Base-by-base conservation (phyloP, 2,888 invertebrate genomes). In the Dolichomitus sp. region DNA sequence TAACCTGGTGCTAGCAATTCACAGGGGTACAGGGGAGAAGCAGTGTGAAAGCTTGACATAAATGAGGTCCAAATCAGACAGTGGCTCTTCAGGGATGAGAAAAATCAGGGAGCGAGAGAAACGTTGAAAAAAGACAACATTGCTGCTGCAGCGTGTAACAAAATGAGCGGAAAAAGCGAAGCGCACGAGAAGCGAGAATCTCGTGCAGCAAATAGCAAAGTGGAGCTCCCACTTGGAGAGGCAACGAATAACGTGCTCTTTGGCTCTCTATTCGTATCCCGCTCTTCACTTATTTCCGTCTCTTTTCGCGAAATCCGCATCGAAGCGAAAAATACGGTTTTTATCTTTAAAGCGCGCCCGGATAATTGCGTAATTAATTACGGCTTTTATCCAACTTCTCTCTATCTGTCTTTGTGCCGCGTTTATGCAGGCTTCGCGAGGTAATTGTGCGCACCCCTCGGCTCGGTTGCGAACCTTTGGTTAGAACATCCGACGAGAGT, bases 361-460 rank as follows among this genome's bases (percentile, higher is more conserved):
- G 90, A 89, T 92, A 92, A 93, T 91, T 90, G 89, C 89, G 89
- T 90, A 91, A 92, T 92, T 92, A 90, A 91, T 92, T 91, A 91
- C 88, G 81, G 87, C 86, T 88, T 89, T 90, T 89, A 90, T 91
- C 89, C 88, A 77, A 84, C 83, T 84, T 81, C 73, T 40, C 33
- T 50, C 80, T 84, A 85, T 86, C 82, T 82, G 77, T 83, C 82
- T 74, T 80, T 80, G 68, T 61, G 69, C 33, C 50, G 66, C 48
- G 40, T 48, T 61, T 50, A 23, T 74, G 57, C 33, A 59, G 61
- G 17, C 17, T 61, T 61, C 40, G 61, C 33, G 57, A 59, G 33
- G 33, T 59, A 59, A 17, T 61, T 37, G 37, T 37, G 45, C 33
- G 50, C 42, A 48, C 33, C 42, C 61, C 33, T 48, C 73, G 50